Base-by-base conservation (phyloP, 2,113 vertebrate species). In the Dasyprocta punctata region DNA sequence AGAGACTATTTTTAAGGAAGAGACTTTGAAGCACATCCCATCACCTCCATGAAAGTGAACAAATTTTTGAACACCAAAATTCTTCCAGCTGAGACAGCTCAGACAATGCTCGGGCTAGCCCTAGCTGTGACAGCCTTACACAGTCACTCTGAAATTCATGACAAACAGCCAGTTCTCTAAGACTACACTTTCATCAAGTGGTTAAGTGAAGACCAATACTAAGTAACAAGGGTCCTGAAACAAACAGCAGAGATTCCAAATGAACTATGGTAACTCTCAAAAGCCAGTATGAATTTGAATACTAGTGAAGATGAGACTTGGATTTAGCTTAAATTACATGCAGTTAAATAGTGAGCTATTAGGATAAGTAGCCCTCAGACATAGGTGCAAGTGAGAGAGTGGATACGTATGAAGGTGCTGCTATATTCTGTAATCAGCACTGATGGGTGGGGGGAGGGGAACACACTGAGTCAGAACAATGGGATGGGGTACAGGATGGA, bases 31-130 rank as follows among this genome's bases (percentile, higher is more conserved):
- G 6, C 5, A 19, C 17, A 9, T 69, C 7, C 16, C 3, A 47
- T 77, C 17, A 54, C 10, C 47, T n/a, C 17, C 60, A 58, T 65
- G 54, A 80, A 88, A 94, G 17, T 47, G 7, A 92, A 41, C 41
- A 85, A 86, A n/a, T 93, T 89, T 38, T 94, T 92, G 52, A 92
- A 44, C 63, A 5, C 73, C 67, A 90, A 30, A 89, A 71, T 73
- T 41, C 38, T 61, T 67, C 47, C 36, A 41, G 56, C 20, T 56
- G 71, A 96, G 71, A 82, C 28, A 77, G 47, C 24, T 58, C 77
- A 84, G 60, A 80, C 7, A 19, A 81, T 63, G 26, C 67, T 58
- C 30, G 41, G 83, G 82, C 38, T 81, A 92, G 3, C 44, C 10
- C n/a, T 54, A 84, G 33, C 19, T 1, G 2, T 58, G 71, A 30